Percentiles rank a stretch among this genome's conserved stretches.
Conservation (phyloP, 2,888 invertebrate species). For the Orthosia gothica region DNA sequence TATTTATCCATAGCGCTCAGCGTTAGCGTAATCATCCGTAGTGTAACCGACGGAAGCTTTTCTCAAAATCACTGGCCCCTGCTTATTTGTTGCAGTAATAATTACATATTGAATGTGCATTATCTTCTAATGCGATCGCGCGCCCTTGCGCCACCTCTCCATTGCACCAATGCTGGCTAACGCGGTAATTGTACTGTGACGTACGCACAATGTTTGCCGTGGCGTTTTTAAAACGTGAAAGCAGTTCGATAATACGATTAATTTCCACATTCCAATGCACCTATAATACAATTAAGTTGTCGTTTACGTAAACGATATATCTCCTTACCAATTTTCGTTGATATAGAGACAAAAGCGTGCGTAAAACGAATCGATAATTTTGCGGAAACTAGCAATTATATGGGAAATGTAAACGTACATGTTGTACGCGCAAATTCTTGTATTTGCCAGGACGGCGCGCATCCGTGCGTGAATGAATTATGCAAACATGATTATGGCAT, state of each 20-base stretch:
- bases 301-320: conserved; percentile 64
- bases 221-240: conserved; percentile 66
- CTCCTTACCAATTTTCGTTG: conserved; percentile 52
- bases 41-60: conserved; percentile 77
- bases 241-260: conserved; percentile 68
- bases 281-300: conserved; percentile 66
- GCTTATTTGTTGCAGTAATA: conserved; percentile 69
- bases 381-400: conserved; percentile 62
- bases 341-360: conserved; percentile 57
- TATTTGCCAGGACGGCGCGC: conserved; percentile 64
- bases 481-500: conserved; percentile 57
- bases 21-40: conserved; percentile 81
- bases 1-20: conserved; percentile 78
- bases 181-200: conserved; percentile 61
- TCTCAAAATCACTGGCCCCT: conserved; percentile 73
- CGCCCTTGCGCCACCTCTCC: conserved; percentile 69
- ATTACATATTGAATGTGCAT: conserved; percentile 66
- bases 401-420: conserved; percentile 57
- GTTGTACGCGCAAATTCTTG: conserved; percentile 59
- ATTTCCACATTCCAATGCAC: conserved; percentile 71
- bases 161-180: conserved; percentile 62
- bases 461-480: conserved; percentile 65
- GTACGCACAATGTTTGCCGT: conserved; percentile 61
- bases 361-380: conserved; percentile 52
- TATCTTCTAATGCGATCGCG: conserved; percentile 62